Conservation (phyloP, 2,797 vertebrate genomes). For the Ctenopoma multispine region DNA sequence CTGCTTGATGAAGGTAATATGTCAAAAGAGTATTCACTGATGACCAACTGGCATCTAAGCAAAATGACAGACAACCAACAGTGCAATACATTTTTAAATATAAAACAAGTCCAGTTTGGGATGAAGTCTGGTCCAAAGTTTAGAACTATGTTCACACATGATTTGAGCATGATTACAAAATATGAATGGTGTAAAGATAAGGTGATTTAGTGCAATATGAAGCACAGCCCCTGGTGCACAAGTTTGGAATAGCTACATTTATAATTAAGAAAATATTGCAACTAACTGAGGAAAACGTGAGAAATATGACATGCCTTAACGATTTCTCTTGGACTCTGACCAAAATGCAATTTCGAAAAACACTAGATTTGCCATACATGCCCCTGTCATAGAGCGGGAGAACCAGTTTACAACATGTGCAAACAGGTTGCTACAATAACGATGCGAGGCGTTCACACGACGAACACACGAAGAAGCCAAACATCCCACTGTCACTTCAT, state of each 20-base stretch:
- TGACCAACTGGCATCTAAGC: neutral
- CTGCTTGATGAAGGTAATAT: neutral
- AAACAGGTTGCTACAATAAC: slow-evolving; percentile 52
- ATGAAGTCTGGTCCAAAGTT: neutral
- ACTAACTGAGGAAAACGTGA: neutral
- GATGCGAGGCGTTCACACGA: slow-evolving; percentile 54
- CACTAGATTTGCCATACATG: neutral
- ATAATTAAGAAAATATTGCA: neutral
- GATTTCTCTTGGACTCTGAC: neutral
- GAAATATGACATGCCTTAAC: neutral
- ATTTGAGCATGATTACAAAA: neutral
- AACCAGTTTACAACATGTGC: slow-evolving; percentile 70
- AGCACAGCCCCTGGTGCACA: neutral
- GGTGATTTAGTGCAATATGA: neutral
- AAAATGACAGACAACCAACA: neutral
- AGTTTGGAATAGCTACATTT: neutral
- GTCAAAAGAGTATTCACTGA: slow-evolving; percentile 7
- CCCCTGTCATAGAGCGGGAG: slow-evolving; percentile 10
- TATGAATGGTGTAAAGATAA: neutral
- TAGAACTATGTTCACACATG: neutral
- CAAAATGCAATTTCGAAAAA: neutral
- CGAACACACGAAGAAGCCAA: neutral
- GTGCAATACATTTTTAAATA: neutral
- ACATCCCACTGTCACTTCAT: neutral
- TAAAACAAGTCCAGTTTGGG: neutral